Conservation (phyloP, 2,113 vertebrate genomes). For the Plecotus auritus region DNA sequence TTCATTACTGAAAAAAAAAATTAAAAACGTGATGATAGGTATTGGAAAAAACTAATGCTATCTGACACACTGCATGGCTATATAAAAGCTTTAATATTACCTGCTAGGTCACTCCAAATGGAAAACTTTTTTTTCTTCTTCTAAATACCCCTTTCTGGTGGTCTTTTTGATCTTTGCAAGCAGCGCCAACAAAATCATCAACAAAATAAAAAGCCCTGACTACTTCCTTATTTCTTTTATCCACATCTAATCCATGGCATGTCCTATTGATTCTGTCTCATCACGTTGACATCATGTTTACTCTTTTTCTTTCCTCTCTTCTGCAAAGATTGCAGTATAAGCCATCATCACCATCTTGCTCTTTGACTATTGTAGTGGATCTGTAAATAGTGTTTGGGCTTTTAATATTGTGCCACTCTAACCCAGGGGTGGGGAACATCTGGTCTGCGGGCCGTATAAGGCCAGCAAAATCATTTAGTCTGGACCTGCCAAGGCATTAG, state of each 20-base stretch:
- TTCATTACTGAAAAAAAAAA: neutral
- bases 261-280: neutral
- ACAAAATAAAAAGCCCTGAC: neutral
- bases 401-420: neutral
- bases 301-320: neutral
- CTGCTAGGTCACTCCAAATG: neutral
- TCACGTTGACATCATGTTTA: neutral
- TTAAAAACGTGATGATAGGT: neutral
- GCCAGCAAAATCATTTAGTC: too few relatives aligned
- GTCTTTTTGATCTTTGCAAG: neutral
- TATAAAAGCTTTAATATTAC: neutral
- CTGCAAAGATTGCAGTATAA: neutral
- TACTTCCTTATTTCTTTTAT: neutral
- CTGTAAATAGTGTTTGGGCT: neutral
- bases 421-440: neutral
- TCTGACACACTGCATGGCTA: neutral
- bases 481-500: too few relatives aligned
- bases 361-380: neutral
- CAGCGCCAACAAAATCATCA: neutral
- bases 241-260: neutral
- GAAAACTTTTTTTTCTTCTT: neutral
- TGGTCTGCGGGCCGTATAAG: too few relatives aligned
- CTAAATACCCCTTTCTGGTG: neutral
- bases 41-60: neutral
- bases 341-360: neutral